These are phyloP conservation scores for Trigoniulus corallinus DNA, from an alignment of 1,140 invertebrate genomes.

Conservation along the genomic window DNA sequence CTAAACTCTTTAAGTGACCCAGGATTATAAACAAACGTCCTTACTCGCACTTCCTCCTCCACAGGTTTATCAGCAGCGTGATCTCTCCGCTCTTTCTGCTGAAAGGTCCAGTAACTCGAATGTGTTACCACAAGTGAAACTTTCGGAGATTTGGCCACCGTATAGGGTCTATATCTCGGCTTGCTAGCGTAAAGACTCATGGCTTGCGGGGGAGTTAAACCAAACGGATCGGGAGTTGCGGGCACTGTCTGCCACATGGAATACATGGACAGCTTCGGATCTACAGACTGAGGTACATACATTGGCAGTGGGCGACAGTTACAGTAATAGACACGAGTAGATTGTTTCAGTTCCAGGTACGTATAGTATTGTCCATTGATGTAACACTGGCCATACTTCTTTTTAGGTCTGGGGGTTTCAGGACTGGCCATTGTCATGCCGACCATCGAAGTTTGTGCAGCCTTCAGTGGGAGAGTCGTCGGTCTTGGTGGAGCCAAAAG, in stretches of 20 bases:
- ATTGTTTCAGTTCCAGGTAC: conserved; percentile 74
- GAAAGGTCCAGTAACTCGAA: conserved; percentile 25
- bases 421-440: conserved; percentile 43
- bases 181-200: conserved; percentile 34
- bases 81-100: conserved; percentile 1
- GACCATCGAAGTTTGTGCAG: conserved; percentile 25
- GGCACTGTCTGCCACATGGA: conserved; percentile 75
- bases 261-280: conserved; percentile 90
- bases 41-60: too few relatives aligned
- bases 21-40: too few relatives aligned
- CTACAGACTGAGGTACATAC: conserved; percentile 56
- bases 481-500: conserved; percentile 35
- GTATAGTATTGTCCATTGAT: conserved; percentile 84
- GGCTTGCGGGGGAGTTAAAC: conserved; percentile 45
- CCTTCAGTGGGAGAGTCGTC: conserved; percentile 58
- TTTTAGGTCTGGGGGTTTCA: conserved; percentile 71
- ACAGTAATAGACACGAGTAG: conserved; percentile 77
- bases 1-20: too few relatives aligned
- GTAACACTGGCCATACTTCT: conserved; percentile 66
- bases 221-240: conserved; percentile 48
- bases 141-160: conserved; percentile 15
- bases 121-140: conserved; percentile 22
- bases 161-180: conserved; percentile 17
- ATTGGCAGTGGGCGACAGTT: conserved; percentile 80
- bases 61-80: neutral